phyloP scores from a whole-genome alignment of 2,797 vertebrate species.

The Pseudomugil gertrudae region DNA sequence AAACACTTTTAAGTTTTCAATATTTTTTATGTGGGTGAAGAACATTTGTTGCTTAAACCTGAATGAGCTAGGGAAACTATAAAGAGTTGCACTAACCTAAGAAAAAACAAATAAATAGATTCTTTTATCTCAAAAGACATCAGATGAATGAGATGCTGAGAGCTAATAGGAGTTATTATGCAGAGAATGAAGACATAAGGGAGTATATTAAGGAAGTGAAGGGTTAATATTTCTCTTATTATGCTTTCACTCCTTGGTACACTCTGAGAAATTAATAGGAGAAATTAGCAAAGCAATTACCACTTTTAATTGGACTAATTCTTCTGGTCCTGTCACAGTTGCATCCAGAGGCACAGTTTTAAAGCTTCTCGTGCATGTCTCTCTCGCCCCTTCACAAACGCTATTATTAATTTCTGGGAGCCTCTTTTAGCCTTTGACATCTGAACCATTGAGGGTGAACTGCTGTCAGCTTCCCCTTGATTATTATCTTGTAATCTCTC shows the following conservation, averaged over 20 bases:
- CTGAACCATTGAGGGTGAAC: conserved; percentile 74
- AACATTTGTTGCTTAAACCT: not conserved
- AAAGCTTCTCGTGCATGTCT: conserved; percentile 58
- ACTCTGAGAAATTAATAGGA: conserved; percentile 83
- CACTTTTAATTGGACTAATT: conserved; percentile 87
- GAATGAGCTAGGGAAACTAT: too few relatives aligned
- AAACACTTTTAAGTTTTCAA: too few relatives aligned
- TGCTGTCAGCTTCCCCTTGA: conserved; percentile 76
- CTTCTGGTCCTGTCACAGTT: conserved; percentile 83
- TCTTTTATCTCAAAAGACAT: conserved; percentile 29
- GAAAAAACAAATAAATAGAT: conserved; percentile 29
- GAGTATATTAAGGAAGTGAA: conserved; percentile 50
- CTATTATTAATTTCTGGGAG: conserved; percentile 83
- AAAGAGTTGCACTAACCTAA: too few relatives aligned
- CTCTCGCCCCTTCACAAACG: conserved; percentile 70
- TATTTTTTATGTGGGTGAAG: not conserved
- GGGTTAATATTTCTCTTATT: conserved; percentile 81
- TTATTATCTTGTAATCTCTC: conserved; percentile 69
- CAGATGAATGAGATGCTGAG: conserved; percentile 14
- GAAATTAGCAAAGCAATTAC: conserved; percentile 87
- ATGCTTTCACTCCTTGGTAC: conserved; percentile 78
- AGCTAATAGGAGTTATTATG: conserved; percentile 56
- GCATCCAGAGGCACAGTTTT: conserved; percentile 75
- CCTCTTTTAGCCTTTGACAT: conserved; percentile 83
- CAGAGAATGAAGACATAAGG: conserved; percentile 41